Conservation (phyloP, 2,113 vertebrate species). For the Semnornis frantzii region DNA sequence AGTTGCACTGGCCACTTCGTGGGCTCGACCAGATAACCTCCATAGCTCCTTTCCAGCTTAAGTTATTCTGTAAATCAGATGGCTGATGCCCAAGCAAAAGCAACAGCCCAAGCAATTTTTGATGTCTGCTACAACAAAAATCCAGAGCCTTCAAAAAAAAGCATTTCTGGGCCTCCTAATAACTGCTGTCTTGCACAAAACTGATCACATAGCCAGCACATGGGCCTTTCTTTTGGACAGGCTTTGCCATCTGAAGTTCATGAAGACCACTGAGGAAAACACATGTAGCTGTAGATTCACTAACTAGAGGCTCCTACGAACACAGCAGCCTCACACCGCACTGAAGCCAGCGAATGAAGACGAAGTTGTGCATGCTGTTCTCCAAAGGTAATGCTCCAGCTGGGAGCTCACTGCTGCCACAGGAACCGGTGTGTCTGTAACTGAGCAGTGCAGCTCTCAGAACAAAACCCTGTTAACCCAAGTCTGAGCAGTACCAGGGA, state of each 20-base stretch:
- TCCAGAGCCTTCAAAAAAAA: background rate
- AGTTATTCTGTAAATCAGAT: background rate
- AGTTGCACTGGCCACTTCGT: background rate
- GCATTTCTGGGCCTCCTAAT: background rate
- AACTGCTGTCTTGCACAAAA: background rate
- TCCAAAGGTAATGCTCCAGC: background rate
- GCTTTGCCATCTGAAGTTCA: background rate
- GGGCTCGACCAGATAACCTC: background rate
- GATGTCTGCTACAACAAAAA: background rate
- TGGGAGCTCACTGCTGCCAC: background rate
- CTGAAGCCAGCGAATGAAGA: background rate
- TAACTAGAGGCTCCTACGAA: background rate
- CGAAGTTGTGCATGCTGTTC: background rate
- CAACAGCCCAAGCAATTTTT: too few relatives aligned
- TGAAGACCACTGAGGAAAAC: background rate
- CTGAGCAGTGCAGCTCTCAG: background rate
- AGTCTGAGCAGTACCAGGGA: background rate
- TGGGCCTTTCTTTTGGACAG: background rate
- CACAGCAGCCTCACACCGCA: background rate
- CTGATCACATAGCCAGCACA: background rate
- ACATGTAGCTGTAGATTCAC: background rate
- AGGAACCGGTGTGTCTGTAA: background rate
- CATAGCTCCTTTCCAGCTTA: background rate
- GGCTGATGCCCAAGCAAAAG: background rate
- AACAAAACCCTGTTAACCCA: background rate